Percentiles rank a stretch among this genome's conserved stretches.
These are phyloP conservation scores for Pyrgilauda ruficollis DNA, from an alignment of 2,113 vertebrate species.

Conservation along the genomic window DNA sequence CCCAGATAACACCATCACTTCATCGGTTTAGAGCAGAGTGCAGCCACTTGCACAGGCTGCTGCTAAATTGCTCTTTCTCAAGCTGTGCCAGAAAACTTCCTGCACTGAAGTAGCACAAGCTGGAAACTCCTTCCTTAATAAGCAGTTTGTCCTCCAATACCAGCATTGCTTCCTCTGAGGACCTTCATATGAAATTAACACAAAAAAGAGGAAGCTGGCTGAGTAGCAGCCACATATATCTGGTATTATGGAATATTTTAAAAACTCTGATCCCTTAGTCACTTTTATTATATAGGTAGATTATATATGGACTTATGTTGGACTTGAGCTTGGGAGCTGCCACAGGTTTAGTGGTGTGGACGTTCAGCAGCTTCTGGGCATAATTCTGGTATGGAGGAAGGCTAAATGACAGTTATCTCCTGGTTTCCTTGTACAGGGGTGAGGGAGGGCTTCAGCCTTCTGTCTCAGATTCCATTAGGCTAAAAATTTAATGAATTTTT, in stretches of 20 bases:
- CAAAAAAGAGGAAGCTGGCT: not conserved
- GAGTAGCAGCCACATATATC: not conserved
- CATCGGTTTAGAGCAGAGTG: not conserved
- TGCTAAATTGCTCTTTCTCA: not conserved
- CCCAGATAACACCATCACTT: not conserved
- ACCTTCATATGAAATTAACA: not conserved
- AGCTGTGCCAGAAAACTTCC: not conserved
- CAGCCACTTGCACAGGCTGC: not conserved
- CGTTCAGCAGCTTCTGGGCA: not conserved
- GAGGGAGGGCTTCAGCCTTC: not conserved
- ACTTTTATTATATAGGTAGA: not conserved
- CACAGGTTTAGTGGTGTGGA: not conserved
- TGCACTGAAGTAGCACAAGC: not conserved
- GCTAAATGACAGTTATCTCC: not conserved
- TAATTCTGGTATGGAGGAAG: fast-evolving
- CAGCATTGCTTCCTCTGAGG: not conserved
- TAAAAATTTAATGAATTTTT: not conserved
- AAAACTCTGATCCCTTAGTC: not conserved
- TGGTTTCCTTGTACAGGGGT: not conserved
- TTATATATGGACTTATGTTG: fast-evolving
- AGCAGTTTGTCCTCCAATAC: not conserved
- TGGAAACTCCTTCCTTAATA: not conserved
- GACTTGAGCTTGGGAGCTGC: not conserved
- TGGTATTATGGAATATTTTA: not conserved
- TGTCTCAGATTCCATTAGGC: not conserved